phyloP scores from a whole-genome alignment of 2,797 vertebrate genomes.

The Kryptolebias ocellatus region DNA sequence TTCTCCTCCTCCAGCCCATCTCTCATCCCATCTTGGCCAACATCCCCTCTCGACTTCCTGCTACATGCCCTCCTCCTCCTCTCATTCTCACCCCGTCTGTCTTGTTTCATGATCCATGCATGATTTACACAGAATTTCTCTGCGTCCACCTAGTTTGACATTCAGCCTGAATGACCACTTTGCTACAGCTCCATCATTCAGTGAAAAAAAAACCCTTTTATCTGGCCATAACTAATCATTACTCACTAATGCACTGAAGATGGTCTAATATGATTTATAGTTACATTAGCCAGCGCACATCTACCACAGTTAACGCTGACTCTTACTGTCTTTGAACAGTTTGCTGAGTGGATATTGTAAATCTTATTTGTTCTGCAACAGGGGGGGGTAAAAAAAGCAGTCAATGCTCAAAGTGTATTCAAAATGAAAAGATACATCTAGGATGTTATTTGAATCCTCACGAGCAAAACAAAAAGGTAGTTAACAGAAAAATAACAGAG shows the following conservation, averaged over 20 bases:
- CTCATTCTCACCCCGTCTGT: constrained; percentile 14
- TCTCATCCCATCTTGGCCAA: constrained; percentile 24
- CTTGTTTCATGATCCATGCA: constrained; percentile 24
- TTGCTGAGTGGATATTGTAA: neutral
- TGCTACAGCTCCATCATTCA: constrained; percentile 18
- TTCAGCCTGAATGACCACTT: constrained; percentile 22
- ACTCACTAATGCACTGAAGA: neutral
- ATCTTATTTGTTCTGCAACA: neutral
- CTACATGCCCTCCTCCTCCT: neutral
- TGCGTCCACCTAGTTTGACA: neutral
- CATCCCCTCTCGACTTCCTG: constrained; percentile 23
- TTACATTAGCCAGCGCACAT: neutral
- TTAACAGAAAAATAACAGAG: no score
- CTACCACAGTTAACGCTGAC: neutral
- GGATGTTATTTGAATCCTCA: no score
- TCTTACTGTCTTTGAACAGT: neutral
- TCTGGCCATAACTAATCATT: constrained; percentile 3
- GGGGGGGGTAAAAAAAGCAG: neutral
- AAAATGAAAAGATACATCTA: no score
- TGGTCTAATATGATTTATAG: neutral
- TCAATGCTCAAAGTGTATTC: no score
- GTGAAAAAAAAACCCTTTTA: constrained; percentile 6
- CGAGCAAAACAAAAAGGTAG: no score
- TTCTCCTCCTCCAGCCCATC: constrained; percentile 37
- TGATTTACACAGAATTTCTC: neutral